Evolutionary conservation across 2,113 vertebrate genomes (phyloP).

Genomic region (Vimba vimba): DNA sequence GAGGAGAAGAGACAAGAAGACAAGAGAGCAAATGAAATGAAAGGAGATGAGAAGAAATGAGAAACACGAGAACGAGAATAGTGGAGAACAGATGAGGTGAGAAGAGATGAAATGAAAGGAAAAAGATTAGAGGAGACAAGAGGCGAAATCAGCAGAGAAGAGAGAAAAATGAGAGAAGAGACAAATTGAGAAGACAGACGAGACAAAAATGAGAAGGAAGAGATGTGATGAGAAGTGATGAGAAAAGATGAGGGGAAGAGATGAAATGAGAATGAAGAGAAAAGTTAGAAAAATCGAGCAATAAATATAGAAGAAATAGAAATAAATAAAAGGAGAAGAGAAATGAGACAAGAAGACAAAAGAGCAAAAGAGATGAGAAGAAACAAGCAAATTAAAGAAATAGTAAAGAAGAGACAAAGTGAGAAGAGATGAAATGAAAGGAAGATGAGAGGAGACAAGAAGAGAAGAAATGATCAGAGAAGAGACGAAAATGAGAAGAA

Average conservation of each 20-base stretch:
- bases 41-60: not conserved
- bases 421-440: not conserved
- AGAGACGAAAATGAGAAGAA: not conserved
- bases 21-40: not conserved
- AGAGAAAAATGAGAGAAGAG: not conserved
- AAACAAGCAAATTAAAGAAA: not conserved
- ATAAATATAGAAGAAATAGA: not conserved
- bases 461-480: not conserved
- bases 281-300: not conserved
- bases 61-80: not conserved
- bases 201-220: conserved; percentile 11
- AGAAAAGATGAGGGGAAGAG: too few species aligned
- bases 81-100: not conserved
- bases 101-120: too few species aligned
- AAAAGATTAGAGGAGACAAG: not conserved
- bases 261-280: not conserved
- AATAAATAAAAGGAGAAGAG: not conserved
- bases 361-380: not conserved
- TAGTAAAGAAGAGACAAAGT: not conserved
- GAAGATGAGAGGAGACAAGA: not conserved
- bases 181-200: not conserved
- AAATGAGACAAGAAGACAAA: not conserved
- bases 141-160: not conserved
- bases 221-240: too few species aligned
- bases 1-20: not conserved